Base-by-base conservation (phyloP, 2,113 vertebrate species). In the Ceuthmochares aereus region DNA sequence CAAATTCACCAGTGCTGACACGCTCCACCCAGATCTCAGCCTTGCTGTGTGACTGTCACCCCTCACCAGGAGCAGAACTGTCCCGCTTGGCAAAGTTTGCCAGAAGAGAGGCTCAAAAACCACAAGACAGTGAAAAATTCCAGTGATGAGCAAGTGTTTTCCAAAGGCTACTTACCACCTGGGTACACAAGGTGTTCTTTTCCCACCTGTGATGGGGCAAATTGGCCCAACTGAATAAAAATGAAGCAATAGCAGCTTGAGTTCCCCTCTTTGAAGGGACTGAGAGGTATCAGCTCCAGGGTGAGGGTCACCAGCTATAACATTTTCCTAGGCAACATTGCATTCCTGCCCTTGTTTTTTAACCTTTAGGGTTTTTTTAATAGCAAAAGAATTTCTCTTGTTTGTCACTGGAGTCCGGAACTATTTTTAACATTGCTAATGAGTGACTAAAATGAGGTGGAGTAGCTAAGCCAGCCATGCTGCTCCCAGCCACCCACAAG, bases 361-460 rank as follows among this genome's bases (percentile, higher is more conserved):
- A 77, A 51, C 9, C 9, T 64, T 68, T 12, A 62, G 3, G 4
- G 30, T 37, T 78, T 75, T 32, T 79, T 82, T 82, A 42, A 55
- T 19, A 75, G 54, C 54, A 74, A 43, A 91, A 82, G 20, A 72
- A 67, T 27, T 4, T 74, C n/a, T 93, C 32, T n/a, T 87, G 77
- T 94, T 93, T 91, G 51, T 60, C 77, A 47, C 12, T 32, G n/a
- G 43, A 79, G n/a, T 12, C n/a, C 4, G 1, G 6, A 22, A 60
- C 84, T 95, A 89, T 87, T 94, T 95, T 95, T 92, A 95, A 81
- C 66, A 4, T 60, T 47, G 32, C 60, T 89, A 72, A 84, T n/a
- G 25, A 82, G 58, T 75, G 77, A 95, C 81, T 94, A 82, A 91
- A 81, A 14, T 0, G 4, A 54, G 93, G 93, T 91, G 89, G 93